Conservation (phyloP, 1,140 invertebrate genomes). For the Drosophila sechellia region DNA sequence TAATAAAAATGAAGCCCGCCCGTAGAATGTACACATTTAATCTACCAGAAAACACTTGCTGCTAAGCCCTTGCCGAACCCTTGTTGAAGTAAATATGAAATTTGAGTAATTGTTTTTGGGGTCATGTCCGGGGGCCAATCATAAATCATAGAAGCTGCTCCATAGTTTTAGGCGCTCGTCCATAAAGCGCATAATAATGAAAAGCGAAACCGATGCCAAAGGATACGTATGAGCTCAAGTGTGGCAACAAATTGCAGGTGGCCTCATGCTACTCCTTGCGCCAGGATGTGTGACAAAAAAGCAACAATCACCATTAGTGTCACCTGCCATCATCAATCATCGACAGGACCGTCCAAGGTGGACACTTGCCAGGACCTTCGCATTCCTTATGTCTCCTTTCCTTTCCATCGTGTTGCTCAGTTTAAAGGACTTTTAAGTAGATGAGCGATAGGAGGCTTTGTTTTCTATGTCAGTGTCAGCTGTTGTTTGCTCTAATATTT, state of each 20-base stretch:
- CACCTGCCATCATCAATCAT: constrained; percentile 80
- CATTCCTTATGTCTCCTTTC: background rate
- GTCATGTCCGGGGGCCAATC: constrained; percentile 62
- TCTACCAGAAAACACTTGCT: constrained; percentile 67
- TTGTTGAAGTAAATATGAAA: constrained; percentile 66
- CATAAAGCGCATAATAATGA: constrained; percentile 74
- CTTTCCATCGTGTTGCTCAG: constrained; percentile 42
- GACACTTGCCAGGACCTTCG: constrained; percentile 33
- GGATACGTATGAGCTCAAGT: constrained; percentile 16
- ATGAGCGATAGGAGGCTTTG: constrained; percentile 34
- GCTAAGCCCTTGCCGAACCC: constrained; percentile 19
- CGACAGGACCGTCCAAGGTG: constrained; percentile 60
- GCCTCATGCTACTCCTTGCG: constrained; percentile 12
- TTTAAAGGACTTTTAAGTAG: constrained; percentile 79
- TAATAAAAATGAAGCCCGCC: constrained; percentile 47
- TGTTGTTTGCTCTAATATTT: constrained; percentile 78
- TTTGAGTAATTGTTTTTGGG: constrained; percentile 80
- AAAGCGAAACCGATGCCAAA: constrained; percentile 57
- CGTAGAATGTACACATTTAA: constrained; percentile 73
- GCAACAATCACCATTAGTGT: constrained; percentile 83
- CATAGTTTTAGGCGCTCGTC: constrained; percentile 73
- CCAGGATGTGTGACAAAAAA: constrained; percentile 71
- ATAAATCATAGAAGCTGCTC: constrained; percentile 69
- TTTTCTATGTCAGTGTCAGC: constrained; percentile 70
- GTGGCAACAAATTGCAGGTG: constrained; percentile 60